phyloP scores from a whole-genome alignment of 2,888 invertebrate genomes.

The Lasioglossum calceatum region DNA sequence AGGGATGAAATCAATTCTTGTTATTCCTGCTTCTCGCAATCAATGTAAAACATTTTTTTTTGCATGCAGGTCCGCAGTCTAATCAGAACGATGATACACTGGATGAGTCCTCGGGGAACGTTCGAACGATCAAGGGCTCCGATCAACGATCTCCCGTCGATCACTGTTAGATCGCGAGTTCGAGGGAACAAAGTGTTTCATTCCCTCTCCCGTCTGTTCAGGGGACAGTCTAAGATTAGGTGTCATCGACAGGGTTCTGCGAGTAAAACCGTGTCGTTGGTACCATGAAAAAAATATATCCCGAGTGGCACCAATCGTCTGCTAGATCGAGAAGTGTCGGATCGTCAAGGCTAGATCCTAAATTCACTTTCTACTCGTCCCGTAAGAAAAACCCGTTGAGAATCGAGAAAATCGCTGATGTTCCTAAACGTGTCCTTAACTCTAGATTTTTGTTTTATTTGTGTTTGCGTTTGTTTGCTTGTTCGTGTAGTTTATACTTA shows the following conservation, averaged over 20 bases:
- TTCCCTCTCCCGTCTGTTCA: neutral
- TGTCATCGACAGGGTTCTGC: constrained; percentile 47
- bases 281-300: constrained; percentile 59
- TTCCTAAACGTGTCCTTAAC: neutral
- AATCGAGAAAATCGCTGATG: neutral
- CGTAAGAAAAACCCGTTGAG: neutral
- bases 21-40: too few species aligned
- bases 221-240: neutral
- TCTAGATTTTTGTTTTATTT: neutral
- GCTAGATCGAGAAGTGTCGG: constrained; percentile 51
- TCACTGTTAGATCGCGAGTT: neutral
- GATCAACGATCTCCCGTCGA: constrained; percentile 63
- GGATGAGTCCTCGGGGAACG: constrained; percentile 49
- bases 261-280: constrained; percentile 55
- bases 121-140: constrained; percentile 49
- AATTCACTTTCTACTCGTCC: neutral
- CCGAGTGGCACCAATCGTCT: constrained; percentile 18
- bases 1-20: too few species aligned
- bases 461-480: neutral
- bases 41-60: too few species aligned
- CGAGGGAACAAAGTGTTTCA: neutral
- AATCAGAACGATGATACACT: neutral
- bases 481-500: constrained; percentile 2
- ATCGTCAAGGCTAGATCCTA: constrained; percentile 60
- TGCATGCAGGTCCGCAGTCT: too few species aligned